These are phyloP conservation scores for Cassiopea andromeda DNA, from an alignment of 30 jellyfish, hydroid and myxozoan species.

Conservation along the genomic window DNA sequence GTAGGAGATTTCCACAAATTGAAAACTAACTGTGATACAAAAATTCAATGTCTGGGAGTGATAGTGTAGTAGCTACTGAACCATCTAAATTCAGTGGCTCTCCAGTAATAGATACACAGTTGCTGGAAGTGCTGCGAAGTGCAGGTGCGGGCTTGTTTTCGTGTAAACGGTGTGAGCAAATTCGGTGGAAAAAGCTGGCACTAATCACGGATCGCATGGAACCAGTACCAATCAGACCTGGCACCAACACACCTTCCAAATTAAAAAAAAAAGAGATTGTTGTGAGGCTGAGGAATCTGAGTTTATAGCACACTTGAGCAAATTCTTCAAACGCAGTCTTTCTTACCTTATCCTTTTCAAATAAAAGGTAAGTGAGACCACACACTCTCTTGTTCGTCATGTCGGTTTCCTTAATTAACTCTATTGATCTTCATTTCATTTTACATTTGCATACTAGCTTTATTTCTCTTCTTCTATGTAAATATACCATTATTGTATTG, in stretches of 20 bases:
- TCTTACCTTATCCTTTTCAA: too few species aligned
- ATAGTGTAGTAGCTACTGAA: background rate
- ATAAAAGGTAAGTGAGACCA: too few species aligned
- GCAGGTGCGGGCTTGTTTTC: background rate
- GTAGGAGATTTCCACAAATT: background rate
- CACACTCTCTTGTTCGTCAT: too few species aligned
- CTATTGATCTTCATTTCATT: too few species aligned
- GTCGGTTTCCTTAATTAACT: too few species aligned
- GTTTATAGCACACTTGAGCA: background rate
- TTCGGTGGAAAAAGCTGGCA: background rate
- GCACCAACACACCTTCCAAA: background rate
- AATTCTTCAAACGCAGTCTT: too few species aligned
- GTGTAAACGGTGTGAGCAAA: background rate
- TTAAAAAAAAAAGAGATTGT: background rate
- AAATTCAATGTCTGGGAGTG: background rate
- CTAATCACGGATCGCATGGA: slow-evolving; percentile 4
- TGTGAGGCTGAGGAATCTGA: background rate
- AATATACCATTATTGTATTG: too few species aligned
- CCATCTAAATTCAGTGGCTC: background rate
- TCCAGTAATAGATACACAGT: slow-evolving; percentile 7
- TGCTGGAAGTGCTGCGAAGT: background rate
- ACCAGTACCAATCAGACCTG: slow-evolving; percentile 1
- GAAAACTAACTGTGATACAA: background rate
- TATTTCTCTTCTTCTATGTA: too few species aligned
- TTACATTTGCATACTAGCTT: too few species aligned